phyloP scores from a whole-genome alignment of 2,797 vertebrate species.

The Micromesistius poutassou region DNA sequence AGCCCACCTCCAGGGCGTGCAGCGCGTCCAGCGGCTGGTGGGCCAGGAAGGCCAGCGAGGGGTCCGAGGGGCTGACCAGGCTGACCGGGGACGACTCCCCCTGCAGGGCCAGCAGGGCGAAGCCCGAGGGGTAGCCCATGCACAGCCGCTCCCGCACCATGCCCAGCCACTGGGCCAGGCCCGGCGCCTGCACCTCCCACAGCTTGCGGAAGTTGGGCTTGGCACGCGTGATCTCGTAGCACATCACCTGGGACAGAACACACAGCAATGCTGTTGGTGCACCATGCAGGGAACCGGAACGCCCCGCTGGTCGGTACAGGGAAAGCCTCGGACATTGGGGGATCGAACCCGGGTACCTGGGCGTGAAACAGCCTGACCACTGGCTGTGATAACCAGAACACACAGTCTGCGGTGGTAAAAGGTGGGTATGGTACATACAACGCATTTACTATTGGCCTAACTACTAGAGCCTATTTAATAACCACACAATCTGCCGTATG shows the following conservation, averaged over 20 bases:
- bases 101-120: conserved; percentile 89
- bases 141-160: conserved; percentile 88
- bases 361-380: no score
- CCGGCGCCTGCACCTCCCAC: conserved; percentile 86
- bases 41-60: conserved; percentile 89
- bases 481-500: not conserved
- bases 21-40: conserved; percentile 90
- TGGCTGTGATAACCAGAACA: not conserved
- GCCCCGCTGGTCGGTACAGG: no score
- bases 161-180: conserved; percentile 88
- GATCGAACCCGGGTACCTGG: not conserved
- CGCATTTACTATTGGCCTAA: not conserved
- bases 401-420: not conserved
- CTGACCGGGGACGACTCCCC: conserved; percentile 89
- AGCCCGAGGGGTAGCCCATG: conserved; percentile 92
- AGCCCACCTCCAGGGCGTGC: conserved; percentile 85
- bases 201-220: conserved; percentile 85
- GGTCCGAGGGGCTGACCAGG: conserved; percentile 87
- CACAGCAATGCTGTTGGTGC: not conserved
- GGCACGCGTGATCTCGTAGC: conserved; percentile 85
- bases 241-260: conserved; percentile 74
- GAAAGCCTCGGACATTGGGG: no score
- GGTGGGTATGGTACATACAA: not conserved
- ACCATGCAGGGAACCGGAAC: not conserved
- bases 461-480: not conserved